Conservation (phyloP, 2,113 vertebrate species). For the Heteronetta atricapilla region DNA sequence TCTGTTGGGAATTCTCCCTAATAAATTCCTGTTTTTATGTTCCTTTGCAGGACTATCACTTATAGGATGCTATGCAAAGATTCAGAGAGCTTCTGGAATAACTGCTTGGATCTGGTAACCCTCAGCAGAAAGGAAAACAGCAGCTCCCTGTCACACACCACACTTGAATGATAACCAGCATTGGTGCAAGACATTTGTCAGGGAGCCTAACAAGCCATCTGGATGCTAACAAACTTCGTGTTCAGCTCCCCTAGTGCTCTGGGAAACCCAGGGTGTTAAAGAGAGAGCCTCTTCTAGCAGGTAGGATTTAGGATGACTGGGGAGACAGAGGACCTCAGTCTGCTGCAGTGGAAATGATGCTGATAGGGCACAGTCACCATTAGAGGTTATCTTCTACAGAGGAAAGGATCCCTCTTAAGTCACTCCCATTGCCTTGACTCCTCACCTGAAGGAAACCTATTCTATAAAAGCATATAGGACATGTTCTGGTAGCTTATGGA, state of each 20-base stretch:
- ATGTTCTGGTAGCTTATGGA: not conserved
- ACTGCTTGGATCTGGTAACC: not conserved
- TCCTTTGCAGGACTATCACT: constrained; percentile 18
- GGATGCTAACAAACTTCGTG: accelerated
- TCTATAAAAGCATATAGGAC: not conserved
- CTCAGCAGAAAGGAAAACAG: not conserved
- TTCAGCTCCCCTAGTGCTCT: not conserved
- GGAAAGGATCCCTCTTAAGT: not conserved
- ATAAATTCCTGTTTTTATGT: constrained; percentile 43
- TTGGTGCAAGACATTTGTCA: not conserved
- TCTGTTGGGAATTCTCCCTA: constrained; percentile 41
- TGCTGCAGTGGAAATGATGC: not conserved
- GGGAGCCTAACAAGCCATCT: not conserved
- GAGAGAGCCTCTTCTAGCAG: not conserved
- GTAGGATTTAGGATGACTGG: not conserved
- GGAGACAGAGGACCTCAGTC: not conserved
- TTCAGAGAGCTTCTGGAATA: not conserved
- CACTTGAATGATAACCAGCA: accelerated
- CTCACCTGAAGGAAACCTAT: not conserved
- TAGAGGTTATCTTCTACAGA: accelerated
- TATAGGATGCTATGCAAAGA: not conserved
- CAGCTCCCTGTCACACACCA: not conserved
- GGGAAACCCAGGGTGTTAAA: not conserved
- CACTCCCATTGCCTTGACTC: not conserved
- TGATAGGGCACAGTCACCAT: not conserved